Conservation (phyloP, 2,113 vertebrate species). For the Sinocyclocheilus maitianheensis region DNA sequence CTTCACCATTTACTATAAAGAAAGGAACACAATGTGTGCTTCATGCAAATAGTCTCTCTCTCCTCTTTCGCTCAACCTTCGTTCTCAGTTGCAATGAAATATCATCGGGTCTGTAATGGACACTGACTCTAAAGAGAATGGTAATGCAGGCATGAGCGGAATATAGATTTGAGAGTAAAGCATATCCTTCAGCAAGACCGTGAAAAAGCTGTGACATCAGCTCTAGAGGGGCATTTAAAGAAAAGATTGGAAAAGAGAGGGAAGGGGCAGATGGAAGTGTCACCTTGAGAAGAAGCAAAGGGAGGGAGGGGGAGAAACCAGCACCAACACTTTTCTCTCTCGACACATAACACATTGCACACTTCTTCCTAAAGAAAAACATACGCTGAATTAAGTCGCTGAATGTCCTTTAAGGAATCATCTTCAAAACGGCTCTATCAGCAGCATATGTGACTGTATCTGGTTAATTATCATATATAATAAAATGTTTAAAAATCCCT, state of each 20-base stretch:
- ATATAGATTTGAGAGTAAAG: slow-evolving; percentile 38
- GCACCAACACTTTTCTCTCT: slow-evolving; percentile 6
- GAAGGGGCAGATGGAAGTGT: slow-evolving; percentile 39
- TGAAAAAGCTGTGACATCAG: slow-evolving; percentile 17
- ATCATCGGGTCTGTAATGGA: slow-evolving; percentile 29
- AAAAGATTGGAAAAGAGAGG: slow-evolving; percentile 25
- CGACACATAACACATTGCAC: not conserved
- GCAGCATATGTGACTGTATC: not conserved
- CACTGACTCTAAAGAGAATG: slow-evolving; percentile 39
- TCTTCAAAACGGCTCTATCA: not conserved
- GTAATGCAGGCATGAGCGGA: slow-evolving; percentile 25
- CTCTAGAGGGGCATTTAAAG: slow-evolving; percentile 28
- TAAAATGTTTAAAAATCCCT: not conserved
- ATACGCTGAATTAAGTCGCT: not conserved
- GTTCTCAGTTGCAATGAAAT: slow-evolving; percentile 25
- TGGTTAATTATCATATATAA: not conserved
- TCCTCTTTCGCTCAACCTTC: not conserved
- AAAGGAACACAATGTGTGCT: not conserved
- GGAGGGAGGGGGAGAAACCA: not conserved
- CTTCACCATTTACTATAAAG: not conserved
- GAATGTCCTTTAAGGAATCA: not conserved
- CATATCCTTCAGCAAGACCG: not conserved
- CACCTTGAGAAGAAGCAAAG: slow-evolving; percentile 14
- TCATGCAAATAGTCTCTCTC: slow-evolving; percentile 13
- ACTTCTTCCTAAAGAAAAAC: not conserved